A percentile compares a stretch with the other conserved stretches of the same genome.
These are phyloP conservation scores for Gadopsis bispinosus DNA, from an alignment of 2,797 vertebrate genomes.

Conservation along the genomic window DNA sequence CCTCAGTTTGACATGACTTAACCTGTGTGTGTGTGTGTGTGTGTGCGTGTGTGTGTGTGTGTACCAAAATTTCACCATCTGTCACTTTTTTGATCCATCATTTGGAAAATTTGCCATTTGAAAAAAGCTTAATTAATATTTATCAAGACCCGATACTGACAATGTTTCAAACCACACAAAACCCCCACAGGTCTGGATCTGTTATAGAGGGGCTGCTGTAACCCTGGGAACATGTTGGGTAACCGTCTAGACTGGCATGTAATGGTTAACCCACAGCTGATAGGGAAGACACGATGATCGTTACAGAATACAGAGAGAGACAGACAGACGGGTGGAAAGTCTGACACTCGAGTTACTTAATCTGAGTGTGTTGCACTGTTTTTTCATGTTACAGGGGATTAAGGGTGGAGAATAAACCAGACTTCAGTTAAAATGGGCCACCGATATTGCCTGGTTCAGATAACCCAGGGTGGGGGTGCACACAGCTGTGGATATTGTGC, in stretches of 20 bases:
- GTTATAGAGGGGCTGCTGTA: no score
- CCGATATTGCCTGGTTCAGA: conserved; percentile 52
- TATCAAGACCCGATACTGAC: not conserved
- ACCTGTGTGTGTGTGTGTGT: not conserved
- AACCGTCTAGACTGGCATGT: conserved; percentile 17
- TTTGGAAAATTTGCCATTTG: not conserved
- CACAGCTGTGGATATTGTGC: no score
- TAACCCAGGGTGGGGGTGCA: conserved; percentile 23
- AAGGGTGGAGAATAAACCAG: not conserved
- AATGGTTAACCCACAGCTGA: conserved; percentile 58
- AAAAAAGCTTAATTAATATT: not conserved
- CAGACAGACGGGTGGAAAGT: not conserved
- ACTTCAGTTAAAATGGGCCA: not conserved
- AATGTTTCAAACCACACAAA: not conserved
- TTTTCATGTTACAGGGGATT: not conserved
- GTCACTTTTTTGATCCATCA: no score
- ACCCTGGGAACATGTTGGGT: conserved; percentile 6
- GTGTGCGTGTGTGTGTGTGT: no score
- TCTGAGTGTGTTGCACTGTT: not conserved
- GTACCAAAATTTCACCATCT: not conserved
- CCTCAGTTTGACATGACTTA: conserved; percentile 1
- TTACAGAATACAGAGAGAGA: not conserved
- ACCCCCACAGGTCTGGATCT: conserved; percentile 1
- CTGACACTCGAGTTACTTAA: not conserved
- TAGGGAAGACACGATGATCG: not conserved